Evolutionary conservation across 2,113 vertebrate species (phyloP).

Genomic region (Thunnus thynnus): DNA sequence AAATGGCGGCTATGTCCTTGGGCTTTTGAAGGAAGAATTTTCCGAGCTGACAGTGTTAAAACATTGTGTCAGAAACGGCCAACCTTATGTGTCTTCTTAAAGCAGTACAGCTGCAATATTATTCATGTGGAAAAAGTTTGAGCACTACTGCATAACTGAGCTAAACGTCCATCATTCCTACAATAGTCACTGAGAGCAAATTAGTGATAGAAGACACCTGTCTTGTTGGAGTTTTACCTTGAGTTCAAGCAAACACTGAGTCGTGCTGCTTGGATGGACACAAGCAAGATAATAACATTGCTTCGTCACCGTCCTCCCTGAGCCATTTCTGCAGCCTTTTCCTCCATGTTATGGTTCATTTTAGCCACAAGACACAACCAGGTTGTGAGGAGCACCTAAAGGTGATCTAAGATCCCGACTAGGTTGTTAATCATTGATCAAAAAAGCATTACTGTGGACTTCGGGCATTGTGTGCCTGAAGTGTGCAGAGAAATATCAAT

Average conservation of each 20-base stretch:
- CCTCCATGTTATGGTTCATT: slow-evolving; percentile 60
- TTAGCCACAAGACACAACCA: slow-evolving; percentile 60
- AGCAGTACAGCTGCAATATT: slow-evolving; percentile 59
- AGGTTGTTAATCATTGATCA: slow-evolving; percentile 81
- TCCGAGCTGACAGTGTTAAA: slow-evolving; percentile 76
- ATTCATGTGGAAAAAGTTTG: slow-evolving; percentile 68
- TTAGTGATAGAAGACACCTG: slow-evolving; percentile 56
- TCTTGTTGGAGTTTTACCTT: slow-evolving; percentile 40
- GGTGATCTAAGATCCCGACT: slow-evolving; percentile 74
- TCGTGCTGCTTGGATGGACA: slow-evolving; percentile 59
- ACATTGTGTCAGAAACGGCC: slow-evolving; percentile 74
- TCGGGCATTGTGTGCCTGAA: slow-evolving; percentile 66
- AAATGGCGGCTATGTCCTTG: slow-evolving; percentile 75
- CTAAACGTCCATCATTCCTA: slow-evolving; percentile 51
- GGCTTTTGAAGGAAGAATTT: slow-evolving; percentile 72
- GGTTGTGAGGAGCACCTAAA: slow-evolving; percentile 63
- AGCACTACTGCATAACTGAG: slow-evolving; percentile 32
- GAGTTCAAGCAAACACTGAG: slow-evolving; percentile 51
- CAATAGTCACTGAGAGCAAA: slow-evolving; percentile 58
- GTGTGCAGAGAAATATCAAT: slow-evolving; percentile 80
- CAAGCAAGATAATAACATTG: slow-evolving; percentile 62
- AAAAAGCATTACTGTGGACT: slow-evolving; percentile 75
- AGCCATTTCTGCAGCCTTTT: slow-evolving; percentile 66
- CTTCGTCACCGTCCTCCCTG: slow-evolving; percentile 61
- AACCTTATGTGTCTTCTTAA: slow-evolving; percentile 76